Conservation (phyloP, 1,140 invertebrate species). For the Aradophagus sp. region DNA sequence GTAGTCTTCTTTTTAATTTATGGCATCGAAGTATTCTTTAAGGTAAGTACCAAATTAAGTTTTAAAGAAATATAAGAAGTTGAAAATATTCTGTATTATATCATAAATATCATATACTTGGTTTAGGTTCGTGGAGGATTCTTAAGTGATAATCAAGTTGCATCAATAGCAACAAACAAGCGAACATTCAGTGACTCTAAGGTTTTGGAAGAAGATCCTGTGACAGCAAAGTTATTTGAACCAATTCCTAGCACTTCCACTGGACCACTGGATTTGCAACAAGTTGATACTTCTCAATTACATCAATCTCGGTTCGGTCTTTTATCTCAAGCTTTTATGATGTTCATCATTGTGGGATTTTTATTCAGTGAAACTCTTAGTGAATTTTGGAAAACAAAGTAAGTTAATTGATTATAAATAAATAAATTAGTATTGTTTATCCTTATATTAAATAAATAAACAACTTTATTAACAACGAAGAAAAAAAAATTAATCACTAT, state of each 20-base stretch:
- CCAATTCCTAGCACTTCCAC: conserved; percentile 65
- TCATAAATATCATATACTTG: background rate
- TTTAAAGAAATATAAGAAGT: background rate
- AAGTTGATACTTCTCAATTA: conserved; percentile 90
- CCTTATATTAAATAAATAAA: no score
- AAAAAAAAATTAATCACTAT: no score
- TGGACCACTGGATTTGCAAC: conserved; percentile 60
- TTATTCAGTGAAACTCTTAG: conserved; percentile 91
- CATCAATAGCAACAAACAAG: conserved; percentile 75
- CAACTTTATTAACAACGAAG: no score
- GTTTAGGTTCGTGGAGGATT: conserved; percentile 80
- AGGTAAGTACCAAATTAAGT: conserved; percentile 77
- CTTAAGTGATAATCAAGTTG: conserved; percentile 76
- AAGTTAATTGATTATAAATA: no score
- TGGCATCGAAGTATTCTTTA: conserved; percentile 95
- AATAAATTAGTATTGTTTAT: no score
- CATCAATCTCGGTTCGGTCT: conserved; percentile 92
- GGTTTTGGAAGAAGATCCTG: conserved; percentile 65
- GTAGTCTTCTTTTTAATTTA: conserved; percentile 96
- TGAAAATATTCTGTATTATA: background rate
- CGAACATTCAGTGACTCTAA: conserved; percentile 61
- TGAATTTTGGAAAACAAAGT: conserved; percentile 94
- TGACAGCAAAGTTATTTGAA: conserved; percentile 69
- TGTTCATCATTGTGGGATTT: conserved; percentile 90
- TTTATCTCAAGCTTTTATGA: conserved; percentile 88